These are phyloP conservation scores for Akabosia matsudoensis DNA, from an alignment of 1,140 invertebrate genomes.

Conservation along the genomic window DNA sequence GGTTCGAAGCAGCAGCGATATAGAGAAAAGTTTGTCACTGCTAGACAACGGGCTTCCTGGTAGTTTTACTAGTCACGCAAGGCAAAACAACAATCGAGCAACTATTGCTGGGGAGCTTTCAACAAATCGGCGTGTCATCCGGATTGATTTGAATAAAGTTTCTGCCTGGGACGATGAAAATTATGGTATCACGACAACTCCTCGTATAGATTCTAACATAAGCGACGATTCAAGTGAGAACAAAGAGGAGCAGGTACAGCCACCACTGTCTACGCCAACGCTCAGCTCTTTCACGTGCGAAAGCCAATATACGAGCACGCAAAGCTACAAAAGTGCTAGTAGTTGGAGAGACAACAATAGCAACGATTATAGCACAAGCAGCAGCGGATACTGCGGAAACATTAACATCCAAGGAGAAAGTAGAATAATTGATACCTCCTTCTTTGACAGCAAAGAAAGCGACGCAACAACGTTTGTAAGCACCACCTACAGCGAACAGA, in stretches of 20 bases:
- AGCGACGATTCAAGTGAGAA: neutral
- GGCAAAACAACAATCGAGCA: neutral
- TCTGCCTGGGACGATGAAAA: slow-evolving; percentile 23
- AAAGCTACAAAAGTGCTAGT: neutral
- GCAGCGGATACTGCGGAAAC: too few species aligned
- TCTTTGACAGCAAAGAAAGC: neutral
- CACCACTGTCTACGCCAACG: neutral
- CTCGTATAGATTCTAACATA: neutral
- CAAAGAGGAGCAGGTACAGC: neutral
- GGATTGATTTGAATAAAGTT: slow-evolving; percentile 41
- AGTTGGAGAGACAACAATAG: too few species aligned
- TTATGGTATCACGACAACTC: slow-evolving; percentile 5
- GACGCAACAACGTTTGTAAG: neutral
- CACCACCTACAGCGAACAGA: neutral
- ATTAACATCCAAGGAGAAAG: neutral
- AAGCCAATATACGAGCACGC: neutral
- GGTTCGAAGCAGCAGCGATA: neutral
- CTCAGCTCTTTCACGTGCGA: neutral
- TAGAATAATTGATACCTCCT: neutral
- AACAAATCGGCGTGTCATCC: slow-evolving; percentile 36
- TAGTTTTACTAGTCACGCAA: neutral
- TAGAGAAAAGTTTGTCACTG: slow-evolving; percentile 30
- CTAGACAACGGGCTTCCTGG: slow-evolving; percentile 28
- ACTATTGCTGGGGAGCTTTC: neutral
- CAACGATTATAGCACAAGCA: neutral